These are phyloP conservation scores for Catostomus latipinnis DNA, from an alignment of 2,797 vertebrate genomes.

Conservation along the genomic window DNA sequence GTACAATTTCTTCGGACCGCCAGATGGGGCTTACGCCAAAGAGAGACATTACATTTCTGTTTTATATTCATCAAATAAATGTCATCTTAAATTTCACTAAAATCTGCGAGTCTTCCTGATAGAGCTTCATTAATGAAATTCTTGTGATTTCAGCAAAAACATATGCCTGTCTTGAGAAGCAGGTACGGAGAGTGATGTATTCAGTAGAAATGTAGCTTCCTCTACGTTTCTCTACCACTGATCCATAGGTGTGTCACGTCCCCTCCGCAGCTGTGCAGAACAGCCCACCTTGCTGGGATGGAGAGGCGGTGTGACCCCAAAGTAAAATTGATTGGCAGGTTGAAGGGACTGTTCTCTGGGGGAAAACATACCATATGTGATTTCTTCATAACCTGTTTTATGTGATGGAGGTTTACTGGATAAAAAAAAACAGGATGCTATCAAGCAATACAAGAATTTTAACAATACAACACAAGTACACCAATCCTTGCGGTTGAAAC, in stretches of 20 bases:
- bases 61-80: too few species aligned
- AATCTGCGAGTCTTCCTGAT: too few species aligned
- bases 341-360: constrained; percentile 21
- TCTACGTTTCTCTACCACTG: not conserved
- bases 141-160: not conserved
- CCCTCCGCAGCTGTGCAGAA: not conserved
- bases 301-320: constrained; percentile 13
- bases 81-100: too few species aligned
- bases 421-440: constrained; percentile 42
- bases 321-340: constrained; percentile 40
- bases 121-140: not conserved
- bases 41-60: too few species aligned
- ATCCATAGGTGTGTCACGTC: constrained; percentile 42
- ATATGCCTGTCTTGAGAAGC: constrained; percentile 1
- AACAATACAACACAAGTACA: not conserved
- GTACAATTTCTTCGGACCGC: too few species aligned
- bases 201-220: not conserved
- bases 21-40: too few species aligned
- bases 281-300: constrained; percentile 13
- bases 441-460: not conserved
- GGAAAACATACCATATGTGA: constrained; percentile 61
- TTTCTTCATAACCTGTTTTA: constrained; percentile 71
- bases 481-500: too few species aligned
- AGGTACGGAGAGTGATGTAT: constrained; percentile 4
- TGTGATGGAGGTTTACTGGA: not conserved